phyloP scores from a whole-genome alignment of 2,797 vertebrate species.

The Lepidocolaptes lacrymiger region DNA sequence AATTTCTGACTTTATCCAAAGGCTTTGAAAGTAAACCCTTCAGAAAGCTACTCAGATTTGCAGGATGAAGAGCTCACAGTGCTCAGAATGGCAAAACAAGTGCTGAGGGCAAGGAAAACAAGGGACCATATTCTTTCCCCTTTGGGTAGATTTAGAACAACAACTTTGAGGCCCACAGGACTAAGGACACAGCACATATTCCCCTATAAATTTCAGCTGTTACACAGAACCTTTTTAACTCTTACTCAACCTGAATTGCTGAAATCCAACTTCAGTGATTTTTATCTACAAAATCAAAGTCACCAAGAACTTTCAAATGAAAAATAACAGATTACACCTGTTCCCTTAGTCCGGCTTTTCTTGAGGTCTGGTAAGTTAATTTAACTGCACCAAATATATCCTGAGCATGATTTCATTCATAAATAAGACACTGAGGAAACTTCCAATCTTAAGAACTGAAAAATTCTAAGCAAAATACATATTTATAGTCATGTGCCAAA shows the following conservation, averaged over 20 bases:
- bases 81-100: background rate
- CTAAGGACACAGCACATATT: background rate
- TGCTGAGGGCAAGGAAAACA: background rate
- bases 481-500: background rate
- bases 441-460: background rate
- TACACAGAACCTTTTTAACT: background rate
- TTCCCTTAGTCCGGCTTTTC: background rate
- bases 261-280: background rate
- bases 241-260: background rate
- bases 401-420: background rate
- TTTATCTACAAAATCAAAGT: background rate
- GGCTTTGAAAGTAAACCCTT: background rate
- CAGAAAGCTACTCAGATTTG: background rate
- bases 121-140: background rate
- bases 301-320: background rate
- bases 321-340: background rate
- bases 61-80: background rate
- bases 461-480: background rate
- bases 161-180: background rate
- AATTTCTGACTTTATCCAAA: background rate
- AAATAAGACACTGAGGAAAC: background rate
- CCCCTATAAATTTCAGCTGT: background rate
- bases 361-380: background rate
- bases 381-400: background rate
- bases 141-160: background rate